A percentile compares a stretch with the other conserved stretches of the same genome.
Conservation (phyloP, 2,888 invertebrate genomes). For the Erynnis tages region DNA sequence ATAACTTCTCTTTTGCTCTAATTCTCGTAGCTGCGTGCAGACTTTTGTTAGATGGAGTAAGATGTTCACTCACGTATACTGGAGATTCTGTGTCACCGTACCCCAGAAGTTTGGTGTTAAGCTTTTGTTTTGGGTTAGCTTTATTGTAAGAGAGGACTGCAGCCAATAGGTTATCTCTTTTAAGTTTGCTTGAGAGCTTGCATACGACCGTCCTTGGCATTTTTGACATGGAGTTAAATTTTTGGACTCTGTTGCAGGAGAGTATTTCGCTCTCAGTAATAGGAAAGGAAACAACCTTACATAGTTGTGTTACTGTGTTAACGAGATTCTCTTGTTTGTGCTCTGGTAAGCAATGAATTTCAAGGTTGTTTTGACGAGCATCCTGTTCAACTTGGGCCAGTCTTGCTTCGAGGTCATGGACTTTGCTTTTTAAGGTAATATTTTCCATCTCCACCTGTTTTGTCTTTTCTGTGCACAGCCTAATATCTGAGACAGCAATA, state of each 20-base stretch:
- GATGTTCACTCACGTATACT: too few species aligned
- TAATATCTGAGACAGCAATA: constrained; percentile 1
- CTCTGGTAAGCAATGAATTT: constrained; percentile 22
- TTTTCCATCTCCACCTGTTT: constrained; percentile 1
- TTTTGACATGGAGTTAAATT: constrained; percentile 1
- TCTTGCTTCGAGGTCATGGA: not conserved
- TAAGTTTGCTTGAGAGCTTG: constrained; percentile 5
- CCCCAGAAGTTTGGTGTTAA: too few species aligned
- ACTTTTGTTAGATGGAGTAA: too few species aligned
- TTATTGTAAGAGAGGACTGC: constrained; percentile 13
- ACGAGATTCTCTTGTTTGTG: constrained; percentile 16
- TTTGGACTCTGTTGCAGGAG: constrained; percentile 10
- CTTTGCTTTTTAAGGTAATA: not conserved
- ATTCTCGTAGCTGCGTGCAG: not conserved
- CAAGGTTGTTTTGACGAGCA: constrained; percentile 19
- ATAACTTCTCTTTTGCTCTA: not conserved
- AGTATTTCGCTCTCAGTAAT: constrained; percentile 8
- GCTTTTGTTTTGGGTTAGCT: too few species aligned
- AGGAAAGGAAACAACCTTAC: constrained; percentile 20
- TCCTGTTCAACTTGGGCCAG: constrained; percentile 16
- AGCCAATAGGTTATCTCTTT: constrained; percentile 24
- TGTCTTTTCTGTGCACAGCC: constrained; percentile 2
- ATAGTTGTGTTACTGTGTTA: constrained; percentile 8
- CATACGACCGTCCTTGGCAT: constrained; percentile 7
- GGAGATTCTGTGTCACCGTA: too few species aligned